Percentiles rank a stretch among this genome's conserved stretches.
phyloP scores from a whole-genome alignment of 2,888 invertebrate species.

The Cheilosia vulpina region DNA sequence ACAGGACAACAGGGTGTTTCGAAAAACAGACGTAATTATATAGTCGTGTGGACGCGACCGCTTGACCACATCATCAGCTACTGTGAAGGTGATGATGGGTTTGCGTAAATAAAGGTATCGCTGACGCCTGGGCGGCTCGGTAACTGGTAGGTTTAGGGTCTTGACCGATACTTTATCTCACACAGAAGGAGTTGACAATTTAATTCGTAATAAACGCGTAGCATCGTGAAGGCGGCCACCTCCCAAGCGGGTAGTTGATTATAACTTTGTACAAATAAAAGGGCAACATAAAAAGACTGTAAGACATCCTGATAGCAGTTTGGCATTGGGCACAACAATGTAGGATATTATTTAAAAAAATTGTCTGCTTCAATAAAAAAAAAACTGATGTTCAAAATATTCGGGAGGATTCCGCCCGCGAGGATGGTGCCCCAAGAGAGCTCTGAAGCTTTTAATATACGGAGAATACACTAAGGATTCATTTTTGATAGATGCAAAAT shows the following conservation, averaged over 20 bases:
- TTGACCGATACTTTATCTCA: slow-evolving; percentile 54
- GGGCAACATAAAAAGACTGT: not conserved
- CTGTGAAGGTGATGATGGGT: slow-evolving; percentile 71
- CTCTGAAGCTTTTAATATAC: too few species aligned
- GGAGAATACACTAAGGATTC: too few species aligned
- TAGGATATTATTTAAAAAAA: too few species aligned
- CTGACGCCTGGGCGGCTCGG: slow-evolving; percentile 60
- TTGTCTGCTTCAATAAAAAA: too few species aligned
- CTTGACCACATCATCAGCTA: slow-evolving; percentile 37
- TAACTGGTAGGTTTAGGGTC: slow-evolving; percentile 49
- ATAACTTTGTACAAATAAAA: not conserved
- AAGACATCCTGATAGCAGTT: too few species aligned
- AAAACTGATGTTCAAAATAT: too few species aligned
- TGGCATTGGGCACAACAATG: too few species aligned
- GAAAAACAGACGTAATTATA: slow-evolving; percentile 35
- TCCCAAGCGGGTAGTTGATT: not conserved
- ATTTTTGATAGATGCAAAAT: too few species aligned
- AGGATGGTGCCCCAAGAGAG: too few species aligned
- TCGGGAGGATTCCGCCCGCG: too few species aligned
- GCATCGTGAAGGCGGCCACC: not conserved
- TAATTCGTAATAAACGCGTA: slow-evolving; percentile 36
- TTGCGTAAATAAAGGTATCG: slow-evolving; percentile 71
- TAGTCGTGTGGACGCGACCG: slow-evolving; percentile 19
- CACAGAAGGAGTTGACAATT: slow-evolving; percentile 65
- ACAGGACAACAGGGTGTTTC: slow-evolving; percentile 42